Percentiles rank a stretch among this genome's conserved stretches.
Conservation (phyloP, 2,888 invertebrate genomes). For the Plagodis dolabraria region DNA sequence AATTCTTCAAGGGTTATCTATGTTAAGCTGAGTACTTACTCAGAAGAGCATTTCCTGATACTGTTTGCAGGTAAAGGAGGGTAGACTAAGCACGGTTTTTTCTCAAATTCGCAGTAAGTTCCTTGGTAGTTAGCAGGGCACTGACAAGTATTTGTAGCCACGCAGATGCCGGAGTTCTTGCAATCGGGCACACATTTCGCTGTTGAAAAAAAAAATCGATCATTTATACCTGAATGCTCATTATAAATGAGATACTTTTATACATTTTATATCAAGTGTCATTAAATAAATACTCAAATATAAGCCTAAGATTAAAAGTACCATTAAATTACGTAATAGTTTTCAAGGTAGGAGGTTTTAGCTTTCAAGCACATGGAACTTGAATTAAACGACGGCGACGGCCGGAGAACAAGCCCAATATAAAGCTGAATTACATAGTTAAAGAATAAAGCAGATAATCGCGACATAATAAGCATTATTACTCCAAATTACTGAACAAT, state of each 20-base stretch:
- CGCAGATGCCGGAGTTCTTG: conserved; percentile 92
- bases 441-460: too few species aligned
- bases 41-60: conserved; percentile 84
- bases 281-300: too few species aligned
- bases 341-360: too few species aligned
- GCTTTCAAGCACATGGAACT: too few species aligned
- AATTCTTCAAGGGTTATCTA: background rate
- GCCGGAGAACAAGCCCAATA: too few species aligned
- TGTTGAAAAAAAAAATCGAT: conserved; percentile 50
- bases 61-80: conserved; percentile 89
- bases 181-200: conserved; percentile 91
- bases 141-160: conserved; percentile 89
- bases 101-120: conserved; percentile 89
- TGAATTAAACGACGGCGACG: too few species aligned
- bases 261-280: background rate
- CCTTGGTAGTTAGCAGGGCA: conserved; percentile 91
- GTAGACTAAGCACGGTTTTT: conserved; percentile 88
- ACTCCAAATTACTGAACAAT: too few species aligned
- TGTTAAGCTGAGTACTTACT: conserved; percentile 79
- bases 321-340: too few species aligned
- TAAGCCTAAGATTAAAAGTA: too few species aligned
- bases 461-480: too few species aligned
- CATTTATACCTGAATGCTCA: background rate
- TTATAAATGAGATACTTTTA: background rate
- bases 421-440: too few species aligned